Base-by-base conservation (phyloP, 1,140 invertebrate genomes). In the Fopius arisanus region DNA sequence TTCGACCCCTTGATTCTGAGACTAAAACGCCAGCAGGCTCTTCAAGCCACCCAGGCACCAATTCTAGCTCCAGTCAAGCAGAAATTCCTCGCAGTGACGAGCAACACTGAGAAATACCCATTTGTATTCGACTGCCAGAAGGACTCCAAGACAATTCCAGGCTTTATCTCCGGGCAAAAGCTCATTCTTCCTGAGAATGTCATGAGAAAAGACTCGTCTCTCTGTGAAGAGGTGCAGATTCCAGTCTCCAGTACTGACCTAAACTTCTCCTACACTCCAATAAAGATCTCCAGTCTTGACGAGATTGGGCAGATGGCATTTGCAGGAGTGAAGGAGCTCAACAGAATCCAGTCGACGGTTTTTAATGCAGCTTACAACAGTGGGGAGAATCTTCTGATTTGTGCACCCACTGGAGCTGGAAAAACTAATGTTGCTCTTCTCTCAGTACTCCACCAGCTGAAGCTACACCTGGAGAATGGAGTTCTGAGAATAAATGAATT, bases 381-480 rank as follows among this genome's bases (percentile, higher is more conserved):
- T 7, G 98, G 99, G 86, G 96, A 99, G 82, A 99, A 99, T 87
- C 89, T 99, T 79, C 86, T 99, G 4, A 96, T 98, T 73, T 98
- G 97, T 88, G 97, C 97, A 0, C 97, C 97, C 0, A 98, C 97
- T 1, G 97, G 97, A 19, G 97, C 97, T 3, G 97, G 97, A 66
- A 99, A 99, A 89, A 99, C 98, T 0, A 99, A 99, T 87, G 97
- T 99, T 74, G 98, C 98, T 1, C 92, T 99, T 89, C 88, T 99
- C 16, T 92, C 96, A 5, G 93, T 99, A 43, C 90, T 98, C 0
- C 94, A 98, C 87, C 94, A 97, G 80, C 92, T 99, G 10, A 93
- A 94, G 77, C 92, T 95, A 73, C 93, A 98, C 82, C 92, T 97
- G 62, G 91, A 93, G 75, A 90, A 93, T 74, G 92, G 92, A 68